Base-by-base conservation (phyloP, 2,113 vertebrate genomes). In the Seriola quinqueradiata region DNA sequence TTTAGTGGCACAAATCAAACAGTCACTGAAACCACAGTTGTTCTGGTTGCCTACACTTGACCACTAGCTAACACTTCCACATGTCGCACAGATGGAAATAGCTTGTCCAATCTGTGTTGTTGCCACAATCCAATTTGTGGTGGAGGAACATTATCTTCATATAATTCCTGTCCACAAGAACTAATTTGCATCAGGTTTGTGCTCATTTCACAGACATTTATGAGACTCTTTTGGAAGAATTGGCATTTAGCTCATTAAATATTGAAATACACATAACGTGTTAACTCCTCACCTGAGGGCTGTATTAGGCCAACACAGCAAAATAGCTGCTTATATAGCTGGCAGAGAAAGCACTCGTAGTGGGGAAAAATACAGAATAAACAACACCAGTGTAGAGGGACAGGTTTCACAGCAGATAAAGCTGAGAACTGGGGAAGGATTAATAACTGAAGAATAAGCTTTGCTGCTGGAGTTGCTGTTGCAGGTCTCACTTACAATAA, bases 211-310 rank as follows among this genome's bases (percentile, higher is more conserved):
- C 61, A 55, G n/a, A 70, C 64, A 71, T 89, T 58, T 76, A 79
- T n/a, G 61, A 57, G 23, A 54, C 70, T 57, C 54, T 50, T 70
- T 82, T 52, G 58, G 68, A 82, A 36, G 44, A 78, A 38, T 50
- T 77, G 76, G 76, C 70, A 64, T 89, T 86, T 68, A 59, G 74
- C 83, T 92, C 89, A 92, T 93, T 92, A 92, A 90, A 93, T 85
- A 89, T 81, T 79, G 84, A 93, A 92, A 91, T 81, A 77, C 46
- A 88, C 70, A 84, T 67, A 85, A 83, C 36, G 48, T 71, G 80
- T 77, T 85, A 82, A 79, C 74, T 65, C 68, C 48, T 25, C 44
- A 85, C 86, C 81, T 84, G 72, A 82, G 83, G 84, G 70, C 82
- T 58, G 79, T 79, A 77, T 76, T 86, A 84, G 79, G 80, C 80